A percentile compares a stretch with the other conserved stretches of the same genome.
Conservation (phyloP, 2,113 vertebrate species). For the Herpetotheres cachinnans region DNA sequence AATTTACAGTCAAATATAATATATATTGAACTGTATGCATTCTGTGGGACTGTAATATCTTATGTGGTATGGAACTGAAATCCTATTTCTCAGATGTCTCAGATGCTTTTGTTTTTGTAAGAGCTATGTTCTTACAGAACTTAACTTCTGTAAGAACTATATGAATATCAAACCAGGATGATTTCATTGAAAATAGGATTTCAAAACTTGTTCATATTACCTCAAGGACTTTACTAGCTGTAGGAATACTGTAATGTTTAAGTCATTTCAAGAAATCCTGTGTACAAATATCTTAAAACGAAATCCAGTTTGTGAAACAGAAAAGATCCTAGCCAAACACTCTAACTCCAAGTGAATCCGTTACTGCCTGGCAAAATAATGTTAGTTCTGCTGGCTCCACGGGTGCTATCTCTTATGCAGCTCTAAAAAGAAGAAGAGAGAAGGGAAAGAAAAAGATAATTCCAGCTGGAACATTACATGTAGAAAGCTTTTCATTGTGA, state of each 20-base stretch:
- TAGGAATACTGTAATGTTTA: not conserved
- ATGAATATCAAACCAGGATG: not conserved
- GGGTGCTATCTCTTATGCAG: not conserved
- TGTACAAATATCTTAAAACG: not conserved
- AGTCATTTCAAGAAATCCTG: not conserved
- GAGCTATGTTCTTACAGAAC: not conserved
- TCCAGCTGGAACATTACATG: slow-evolving; percentile 61
- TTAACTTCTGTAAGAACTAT: not conserved
- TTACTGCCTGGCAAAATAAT: not conserved
- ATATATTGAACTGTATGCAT: not conserved
- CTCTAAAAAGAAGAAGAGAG: not conserved
- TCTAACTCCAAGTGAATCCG: not conserved
- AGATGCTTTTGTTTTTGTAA: not conserved
- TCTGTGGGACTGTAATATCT: not conserved
- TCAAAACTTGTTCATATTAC: not conserved
- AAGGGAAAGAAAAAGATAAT: not conserved
- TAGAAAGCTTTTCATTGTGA: slow-evolving; percentile 38
- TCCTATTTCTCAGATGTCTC: not conserved
- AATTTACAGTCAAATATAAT: not conserved
- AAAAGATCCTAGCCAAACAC: not conserved
- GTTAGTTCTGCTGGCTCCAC: not conserved
- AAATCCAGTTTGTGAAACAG: not conserved
- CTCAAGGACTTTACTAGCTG: not conserved
- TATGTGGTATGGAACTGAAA: not conserved
- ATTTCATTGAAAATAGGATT: not conserved